phyloP scores from a whole-genome alignment of 2,113 vertebrate species.

The Bettongia penicillata region DNA sequence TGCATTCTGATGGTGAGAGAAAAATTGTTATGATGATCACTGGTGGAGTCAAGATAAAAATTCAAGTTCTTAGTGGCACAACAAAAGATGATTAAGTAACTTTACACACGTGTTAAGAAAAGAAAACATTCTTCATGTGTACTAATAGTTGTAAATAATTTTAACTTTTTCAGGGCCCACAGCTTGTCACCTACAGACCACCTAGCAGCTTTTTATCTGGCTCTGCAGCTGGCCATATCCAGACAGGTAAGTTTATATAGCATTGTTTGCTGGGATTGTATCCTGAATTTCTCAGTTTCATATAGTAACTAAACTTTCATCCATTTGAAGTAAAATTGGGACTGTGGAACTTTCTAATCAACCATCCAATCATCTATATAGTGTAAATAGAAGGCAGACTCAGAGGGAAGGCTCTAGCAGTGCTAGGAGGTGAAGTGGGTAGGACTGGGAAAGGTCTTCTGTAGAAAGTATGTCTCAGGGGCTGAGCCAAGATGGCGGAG shows the following conservation, averaged over 20 bases:
- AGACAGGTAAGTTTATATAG: constrained; percentile 90
- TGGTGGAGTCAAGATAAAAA: neutral
- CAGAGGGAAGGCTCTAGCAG: neutral
- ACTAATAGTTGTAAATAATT: neutral
- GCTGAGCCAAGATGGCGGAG: too few species aligned
- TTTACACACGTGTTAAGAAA: neutral
- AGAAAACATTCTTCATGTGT: neutral
- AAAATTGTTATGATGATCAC: neutral
- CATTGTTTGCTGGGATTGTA: neutral
- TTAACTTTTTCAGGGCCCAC: constrained; percentile 89
- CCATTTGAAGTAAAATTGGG: neutral
- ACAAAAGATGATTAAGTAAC: neutral
- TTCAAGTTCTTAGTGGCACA: neutral
- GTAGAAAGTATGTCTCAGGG: neutral
- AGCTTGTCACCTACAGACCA: constrained; percentile 97
- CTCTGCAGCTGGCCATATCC: constrained; percentile 97
- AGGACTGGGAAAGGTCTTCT: neutral
- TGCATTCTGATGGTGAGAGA: neutral
- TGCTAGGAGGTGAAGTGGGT: neutral
- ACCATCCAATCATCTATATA: neutral
- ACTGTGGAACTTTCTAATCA: neutral
- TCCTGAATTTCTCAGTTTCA: accelerated
- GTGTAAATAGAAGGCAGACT: neutral
- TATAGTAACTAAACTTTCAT: neutral
- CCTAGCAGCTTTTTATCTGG: constrained; percentile 96